These are phyloP conservation scores for Eudemis profundana DNA, from an alignment of 2,888 invertebrate species.

Conservation along the genomic window DNA sequence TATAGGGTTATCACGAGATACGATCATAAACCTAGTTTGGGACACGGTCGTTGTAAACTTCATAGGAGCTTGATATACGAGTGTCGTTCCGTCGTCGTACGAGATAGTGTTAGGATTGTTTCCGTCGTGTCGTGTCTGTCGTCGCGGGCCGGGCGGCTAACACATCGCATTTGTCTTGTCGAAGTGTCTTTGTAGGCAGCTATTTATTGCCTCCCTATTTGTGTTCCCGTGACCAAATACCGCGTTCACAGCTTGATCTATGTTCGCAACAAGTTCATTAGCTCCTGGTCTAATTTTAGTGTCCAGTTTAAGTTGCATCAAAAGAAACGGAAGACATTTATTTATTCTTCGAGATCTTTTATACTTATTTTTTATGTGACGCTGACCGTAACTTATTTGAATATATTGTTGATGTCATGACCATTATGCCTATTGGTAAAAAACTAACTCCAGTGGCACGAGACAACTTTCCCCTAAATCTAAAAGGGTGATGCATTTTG, in stretches of 20 bases:
- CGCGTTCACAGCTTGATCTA: constrained; percentile 62
- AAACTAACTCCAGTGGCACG: constrained; percentile 56
- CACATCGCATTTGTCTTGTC: constrained; percentile 72
- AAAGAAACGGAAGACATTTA: constrained; percentile 66
- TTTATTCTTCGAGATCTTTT: constrained; percentile 55
- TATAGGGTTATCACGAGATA: constrained; percentile 6
- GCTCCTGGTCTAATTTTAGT: constrained; percentile 67
- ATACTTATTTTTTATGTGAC: constrained; percentile 15
- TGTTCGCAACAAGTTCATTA: constrained; percentile 70
- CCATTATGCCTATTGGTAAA: constrained; percentile 26
- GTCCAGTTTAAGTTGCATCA: constrained; percentile 54
- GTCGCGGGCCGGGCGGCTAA: constrained; percentile 53
- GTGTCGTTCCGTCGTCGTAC: constrained; percentile 33
- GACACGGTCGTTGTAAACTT: constrained; percentile 32
- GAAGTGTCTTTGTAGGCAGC: constrained; percentile 64
- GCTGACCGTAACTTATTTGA: constrained; percentile 20
- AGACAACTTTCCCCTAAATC: constrained; percentile 60
- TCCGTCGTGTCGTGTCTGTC: constrained; percentile 43
- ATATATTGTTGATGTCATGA: constrained; percentile 20
- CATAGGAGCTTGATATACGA: constrained; percentile 36
- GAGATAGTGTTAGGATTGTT: constrained; percentile 41
- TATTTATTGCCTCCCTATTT: constrained; percentile 69
- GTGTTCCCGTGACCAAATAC: constrained; percentile 65
- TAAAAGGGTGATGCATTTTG: constrained; percentile 69
- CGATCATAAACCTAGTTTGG: constrained; percentile 28